Percentiles rank a stretch among this genome's conserved stretches.
These are phyloP conservation scores for Samia ricini DNA, from an alignment of 1,140 invertebrate genomes.

Conservation along the genomic window DNA sequence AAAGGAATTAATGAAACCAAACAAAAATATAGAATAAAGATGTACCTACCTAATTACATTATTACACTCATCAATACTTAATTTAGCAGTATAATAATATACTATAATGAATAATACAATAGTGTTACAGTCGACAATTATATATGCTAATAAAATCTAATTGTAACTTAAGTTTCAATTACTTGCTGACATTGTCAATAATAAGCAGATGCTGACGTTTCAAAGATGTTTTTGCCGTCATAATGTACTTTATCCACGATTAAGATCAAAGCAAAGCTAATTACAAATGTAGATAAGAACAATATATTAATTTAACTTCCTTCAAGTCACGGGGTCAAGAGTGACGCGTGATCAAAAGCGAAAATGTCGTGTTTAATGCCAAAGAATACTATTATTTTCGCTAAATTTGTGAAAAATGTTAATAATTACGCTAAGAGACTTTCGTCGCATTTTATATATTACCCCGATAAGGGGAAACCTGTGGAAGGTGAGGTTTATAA, in stretches of 20 bases:
- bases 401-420: slow-evolving; percentile 50
- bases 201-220: background rate
- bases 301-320: slow-evolving; percentile 38
- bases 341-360: slow-evolving; percentile 1
- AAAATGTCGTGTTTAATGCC: slow-evolving; percentile 50
- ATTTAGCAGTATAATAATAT: no score
- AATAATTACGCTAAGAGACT: slow-evolving; percentile 51
- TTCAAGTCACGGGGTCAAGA: slow-evolving; percentile 7
- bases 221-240: slow-evolving; percentile 8
- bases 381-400: slow-evolving; percentile 38
- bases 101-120: no score
- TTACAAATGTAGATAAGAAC: slow-evolving; percentile 69
- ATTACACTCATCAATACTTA: no score
- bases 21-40: no score
- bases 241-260: slow-evolving; percentile 25
- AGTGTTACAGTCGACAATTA: no score
- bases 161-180: no score
- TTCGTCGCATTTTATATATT: slow-evolving; percentile 66
- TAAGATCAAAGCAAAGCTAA: slow-evolving; percentile 41
- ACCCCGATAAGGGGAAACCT: slow-evolving; percentile 59
- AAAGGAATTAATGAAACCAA: no score
- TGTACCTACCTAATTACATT: no score
- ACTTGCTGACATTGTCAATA: background rate
- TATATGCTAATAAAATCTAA: no score
- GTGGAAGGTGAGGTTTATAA: slow-evolving; percentile 49